Conservation (phyloP, 2,113 vertebrate genomes). For the Hipposideros armiger region DNA sequence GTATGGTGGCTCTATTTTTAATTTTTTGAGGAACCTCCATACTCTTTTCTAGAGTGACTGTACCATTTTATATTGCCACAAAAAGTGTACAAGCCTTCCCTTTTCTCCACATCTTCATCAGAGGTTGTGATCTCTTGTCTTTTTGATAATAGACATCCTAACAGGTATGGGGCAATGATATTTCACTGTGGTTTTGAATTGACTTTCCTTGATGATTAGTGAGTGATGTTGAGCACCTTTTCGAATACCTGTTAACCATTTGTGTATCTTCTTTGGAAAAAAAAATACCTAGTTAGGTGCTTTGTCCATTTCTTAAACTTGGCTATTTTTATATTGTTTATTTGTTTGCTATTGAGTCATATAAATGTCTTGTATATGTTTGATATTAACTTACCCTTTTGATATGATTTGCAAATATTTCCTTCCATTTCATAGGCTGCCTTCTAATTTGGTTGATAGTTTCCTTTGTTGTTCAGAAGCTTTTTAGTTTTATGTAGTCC, state of each 20-base stretch:
- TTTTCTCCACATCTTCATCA: background rate
- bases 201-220: background rate
- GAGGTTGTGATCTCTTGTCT: background rate
- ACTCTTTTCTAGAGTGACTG: background rate
- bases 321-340: background rate
- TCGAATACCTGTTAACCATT: background rate
- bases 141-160: background rate
- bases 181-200: background rate
- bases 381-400: too few species aligned
- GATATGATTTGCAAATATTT: too few species aligned
- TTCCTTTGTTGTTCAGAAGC: too few species aligned
- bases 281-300: too few species aligned
- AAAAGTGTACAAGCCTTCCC: too few species aligned
- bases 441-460: too few species aligned
- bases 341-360: too few species aligned
- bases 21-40: background rate
- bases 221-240: background rate
- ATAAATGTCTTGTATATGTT: too few species aligned
- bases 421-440: too few species aligned
- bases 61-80: background rate
- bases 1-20: background rate
- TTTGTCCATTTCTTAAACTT: background rate
- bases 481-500: too few species aligned
- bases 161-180: background rate
- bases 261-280: background rate